Conservation (phyloP, 23 tunicate species). For the Styela clava region DNA sequence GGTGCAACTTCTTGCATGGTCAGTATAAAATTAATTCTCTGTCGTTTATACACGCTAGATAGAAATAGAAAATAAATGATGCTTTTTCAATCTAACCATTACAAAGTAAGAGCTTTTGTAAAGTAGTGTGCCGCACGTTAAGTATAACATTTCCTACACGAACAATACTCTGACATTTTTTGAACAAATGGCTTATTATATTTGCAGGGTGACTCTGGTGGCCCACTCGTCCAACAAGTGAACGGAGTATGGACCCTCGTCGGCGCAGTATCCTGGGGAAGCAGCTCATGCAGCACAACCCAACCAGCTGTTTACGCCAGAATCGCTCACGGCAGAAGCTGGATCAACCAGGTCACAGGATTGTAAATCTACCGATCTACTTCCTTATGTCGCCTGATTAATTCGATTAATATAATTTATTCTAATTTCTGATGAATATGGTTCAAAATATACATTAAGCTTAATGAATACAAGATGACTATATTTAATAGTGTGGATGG, state of each 20-base stretch:
- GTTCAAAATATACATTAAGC: no score
- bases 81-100: no score
- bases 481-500: no score
- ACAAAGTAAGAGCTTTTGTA: no score
- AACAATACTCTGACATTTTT: no score
- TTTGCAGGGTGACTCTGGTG: slow-evolving; percentile 37
- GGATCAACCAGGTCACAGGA: slow-evolving; percentile 29
- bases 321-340: slow-evolving; percentile 18
- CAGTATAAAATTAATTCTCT: background rate
- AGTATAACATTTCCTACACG: no score
- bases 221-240: slow-evolving; percentile 9
- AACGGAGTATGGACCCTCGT: slow-evolving; percentile 15
- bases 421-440: no score
- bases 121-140: no score
- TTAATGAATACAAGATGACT: no score
- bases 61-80: background rate
- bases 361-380: no score
- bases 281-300: slow-evolving; percentile 19
- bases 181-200: background rate
- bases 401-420: no score
- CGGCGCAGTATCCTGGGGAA: slow-evolving; percentile 33
- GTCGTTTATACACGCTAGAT: background rate
- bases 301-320: slow-evolving; percentile 40
- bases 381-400: no score
- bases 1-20: slow-evolving; percentile 78